Evolutionary conservation across 2,113 vertebrate species (phyloP), one percentile per base, ranked within the genome.

Genomic region (Chitala chitala): DNA sequence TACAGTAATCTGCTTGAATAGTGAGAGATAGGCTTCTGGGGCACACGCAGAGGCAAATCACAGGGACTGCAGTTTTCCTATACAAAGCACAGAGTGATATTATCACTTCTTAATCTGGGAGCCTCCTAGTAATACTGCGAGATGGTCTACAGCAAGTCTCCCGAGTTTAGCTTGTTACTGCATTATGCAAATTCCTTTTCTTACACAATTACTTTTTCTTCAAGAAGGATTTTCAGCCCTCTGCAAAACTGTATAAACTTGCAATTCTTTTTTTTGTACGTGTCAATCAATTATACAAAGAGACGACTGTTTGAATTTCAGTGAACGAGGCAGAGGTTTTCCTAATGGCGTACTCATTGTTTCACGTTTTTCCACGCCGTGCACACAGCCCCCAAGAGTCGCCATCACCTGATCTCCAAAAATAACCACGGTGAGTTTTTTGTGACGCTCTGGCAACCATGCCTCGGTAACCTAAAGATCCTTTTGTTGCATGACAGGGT

Each of bases 71-170:
- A 22, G 31, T 56, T 64, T 44, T 73, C 73, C 53, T 59, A 46
- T 13, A n/a, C 38, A 75, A 56, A 79, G 56, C 17, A 36, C 56
- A 54, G 42, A 42, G 40, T 56, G 73, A 79, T 79, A 20, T 51
- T 69, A 73, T 79, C 36, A 0, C 38, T 17, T 3, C 59, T 38
- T 69, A 72, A 58, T 73, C 36, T 38, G 1, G 38, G 12, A 71
- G 69, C 29, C 36, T 50, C 33, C 29, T n/a, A 20, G 50, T 70
- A 72, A 48, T 26, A 24, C 69, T 36, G 10, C 42, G 59, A 36
- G 56, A 44, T 58, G 53, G 59, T 33, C 51, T 3, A 24, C 36
- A 50, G 68, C 51, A 50, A 44, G 58, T 22, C 65, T 59, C 48
- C 48, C 63, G 15, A 53, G 46, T 33, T 61, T 68, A 26, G 69